A percentile compares a stretch with the other conserved stretches of the same genome.
phyloP scores from a whole-genome alignment of 2,888 invertebrate genomes.

The Frankliniella intonsa region DNA sequence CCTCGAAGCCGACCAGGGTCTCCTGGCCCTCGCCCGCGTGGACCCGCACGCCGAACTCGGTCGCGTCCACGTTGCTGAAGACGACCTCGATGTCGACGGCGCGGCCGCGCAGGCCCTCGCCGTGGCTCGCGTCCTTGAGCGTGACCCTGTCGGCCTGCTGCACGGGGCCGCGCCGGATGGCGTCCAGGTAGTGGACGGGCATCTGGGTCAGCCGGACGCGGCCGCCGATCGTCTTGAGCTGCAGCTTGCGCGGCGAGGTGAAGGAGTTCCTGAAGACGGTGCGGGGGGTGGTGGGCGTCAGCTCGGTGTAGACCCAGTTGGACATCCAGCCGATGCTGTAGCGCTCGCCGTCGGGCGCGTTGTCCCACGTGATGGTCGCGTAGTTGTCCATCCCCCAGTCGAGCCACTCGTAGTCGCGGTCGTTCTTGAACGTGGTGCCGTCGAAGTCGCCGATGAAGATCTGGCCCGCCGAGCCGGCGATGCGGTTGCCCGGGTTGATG shows the following conservation, averaged over 20 bases:
- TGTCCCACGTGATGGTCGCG: slow-evolving; percentile 28
- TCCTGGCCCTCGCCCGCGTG: background rate
- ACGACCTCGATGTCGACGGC: background rate
- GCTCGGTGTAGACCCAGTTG: slow-evolving; percentile 28
- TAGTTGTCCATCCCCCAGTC: slow-evolving; percentile 31
- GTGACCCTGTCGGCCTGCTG: background rate
- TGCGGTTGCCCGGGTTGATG: slow-evolving; percentile 43
- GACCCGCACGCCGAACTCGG: background rate
- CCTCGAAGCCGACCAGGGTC: background rate
- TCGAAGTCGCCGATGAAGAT: slow-evolving; percentile 50
- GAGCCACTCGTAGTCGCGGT: slow-evolving; percentile 29
- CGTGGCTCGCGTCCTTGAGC: background rate
- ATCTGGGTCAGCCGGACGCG: background rate
- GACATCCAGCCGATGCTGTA: slow-evolving; percentile 28
- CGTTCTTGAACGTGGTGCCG: slow-evolving; percentile 40
- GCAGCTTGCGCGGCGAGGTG: background rate
- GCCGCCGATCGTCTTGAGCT: slow-evolving; percentile 7
- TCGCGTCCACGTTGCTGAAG: background rate
- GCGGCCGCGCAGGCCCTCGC: background rate
- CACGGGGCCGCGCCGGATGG: background rate
- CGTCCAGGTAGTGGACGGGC: background rate
- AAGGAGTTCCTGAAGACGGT: background rate
- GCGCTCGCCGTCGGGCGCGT: background rate
- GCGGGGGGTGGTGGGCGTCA: background rate
- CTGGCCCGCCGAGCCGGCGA: slow-evolving; percentile 42